Evolutionary conservation across 2,113 vertebrate genomes (phyloP), one percentile per base, ranked within the genome.

Genomic region (Rutilus rutilus): DNA sequence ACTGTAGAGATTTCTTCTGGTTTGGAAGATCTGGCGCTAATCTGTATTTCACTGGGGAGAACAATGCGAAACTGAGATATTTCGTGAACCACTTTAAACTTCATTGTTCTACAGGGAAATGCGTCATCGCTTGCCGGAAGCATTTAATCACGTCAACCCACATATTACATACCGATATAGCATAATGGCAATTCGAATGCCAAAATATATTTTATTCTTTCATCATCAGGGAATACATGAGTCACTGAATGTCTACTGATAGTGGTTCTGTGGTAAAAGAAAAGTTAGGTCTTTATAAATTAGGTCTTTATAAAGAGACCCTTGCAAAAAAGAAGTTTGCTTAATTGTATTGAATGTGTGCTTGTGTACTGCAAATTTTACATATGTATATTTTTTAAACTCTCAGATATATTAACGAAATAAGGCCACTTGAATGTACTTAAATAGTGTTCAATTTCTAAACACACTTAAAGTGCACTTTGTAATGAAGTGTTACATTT

Each of bases 41-140:
- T 80, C 84, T 23, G 9, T 33, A 74, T 83, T 57, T 47, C 45
- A 73, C 47, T 39, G 36, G 54, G 27, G 57, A 67, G 69, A 86
- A 91, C 84, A 86, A 86, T 82, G 36, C 27, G 52, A 84, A 10
- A 54, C 85, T 85, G 81, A 81, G 85, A 80, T 69, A 87, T 62
- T 52, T 76, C 57, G 73, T 85, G 86, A 86, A 71, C 86, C 88
- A 90, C 54, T 76, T 60, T 57, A 36, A 36, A 82, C 85, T 81
- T 76, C 83, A 67, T 87, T 88, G 82, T 87, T 60, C 85, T 39
- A 25, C 36, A 14, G 78, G 71, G 67, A 54, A 71, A 59, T 89
- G 87, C 86, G 84, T 89, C 89, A 90, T 15, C 3, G 25, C 78
- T 80, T 83, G 73, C 77, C 86, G 57, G 33, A 85, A 86, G 85